Base-by-base conservation (phyloP, 2,888 invertebrate genomes). In the Anoplius nigerrimus region DNA sequence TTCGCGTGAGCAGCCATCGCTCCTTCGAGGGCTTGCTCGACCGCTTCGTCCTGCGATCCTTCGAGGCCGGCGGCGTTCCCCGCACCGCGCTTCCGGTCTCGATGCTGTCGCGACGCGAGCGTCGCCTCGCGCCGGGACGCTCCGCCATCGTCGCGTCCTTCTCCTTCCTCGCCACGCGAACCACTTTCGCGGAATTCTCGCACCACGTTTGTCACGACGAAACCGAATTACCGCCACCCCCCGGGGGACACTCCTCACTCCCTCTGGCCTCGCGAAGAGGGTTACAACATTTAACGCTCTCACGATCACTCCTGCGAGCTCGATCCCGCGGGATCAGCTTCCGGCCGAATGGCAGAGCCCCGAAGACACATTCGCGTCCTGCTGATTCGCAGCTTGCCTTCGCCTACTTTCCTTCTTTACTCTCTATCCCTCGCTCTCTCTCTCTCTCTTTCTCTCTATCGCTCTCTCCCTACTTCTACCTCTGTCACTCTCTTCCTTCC, bases 1-100 rank as follows among this genome's bases (percentile, higher is more conserved):
- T 96, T 69, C 96, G 91, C 53, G 96, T 96, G 68, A 96, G 91
- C 69, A 96, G 91, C 96, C 96, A 97, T 88, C 96, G 92, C 89
- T 96, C 96, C 85, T 94, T 94, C 59, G 88, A 86, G 0, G 91
- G 91, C 71, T 91, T 91, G 85, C 91, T 91, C 81, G 91, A 90
- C 59, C 92, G 90, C 79, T 91, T 92, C 67, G 92, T 90, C 81
- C 91, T 89, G 57, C 91, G 91, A 71, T 92, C 92, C 91, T 92
- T 93, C 78, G 89, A 89, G 74, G 79, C 73, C 8, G 83, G 73
- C 6, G 83, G 80, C 13, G 84, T 82, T 2, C 80, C 80, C 8
- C 75, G 72, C 8, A 75, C 54, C 22, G 83, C 78, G n/a, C 71
- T 78, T 1, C 78, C 76, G 48, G 87, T 86, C 21, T 87, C 87